Conservation (phyloP, 2,113 vertebrate genomes). For the Gavia stellata region DNA sequence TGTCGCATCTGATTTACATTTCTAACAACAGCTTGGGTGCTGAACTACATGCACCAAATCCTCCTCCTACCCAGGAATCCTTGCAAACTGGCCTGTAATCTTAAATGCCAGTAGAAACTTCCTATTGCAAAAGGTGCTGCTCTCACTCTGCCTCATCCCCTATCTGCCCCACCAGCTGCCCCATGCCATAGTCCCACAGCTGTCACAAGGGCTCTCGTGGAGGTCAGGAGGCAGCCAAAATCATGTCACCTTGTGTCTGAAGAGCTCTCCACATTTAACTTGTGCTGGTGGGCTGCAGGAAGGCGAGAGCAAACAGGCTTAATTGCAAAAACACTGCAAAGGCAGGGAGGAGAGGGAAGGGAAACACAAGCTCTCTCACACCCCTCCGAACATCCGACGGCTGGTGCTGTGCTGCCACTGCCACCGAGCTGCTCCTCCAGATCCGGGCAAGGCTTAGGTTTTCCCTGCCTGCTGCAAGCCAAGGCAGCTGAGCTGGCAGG, state of each 20-base stretch:
- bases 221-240: neutral
- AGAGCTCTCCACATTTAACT: neutral
- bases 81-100: neutral
- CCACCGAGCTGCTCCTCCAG: neutral
- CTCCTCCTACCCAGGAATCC: neutral
- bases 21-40: neutral
- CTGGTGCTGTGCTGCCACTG: neutral
- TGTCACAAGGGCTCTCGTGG: neutral
- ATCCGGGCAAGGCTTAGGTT: neutral
- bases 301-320: neutral
- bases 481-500: neutral
- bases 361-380: neutral
- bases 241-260: neutral
- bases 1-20: neutral
- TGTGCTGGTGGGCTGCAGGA: neutral
- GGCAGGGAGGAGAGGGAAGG: neutral
- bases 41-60: neutral
- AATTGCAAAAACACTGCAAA: neutral
- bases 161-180: too few species aligned
- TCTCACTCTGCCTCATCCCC: neutral
- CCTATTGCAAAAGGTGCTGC: neutral
- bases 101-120: neutral
- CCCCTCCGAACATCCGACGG: accelerated
- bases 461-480: neutral
- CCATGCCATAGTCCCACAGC: accelerated